Conservation (phyloP, 2,113 vertebrate genomes). For the Motacilla tschutschensis region DNA sequence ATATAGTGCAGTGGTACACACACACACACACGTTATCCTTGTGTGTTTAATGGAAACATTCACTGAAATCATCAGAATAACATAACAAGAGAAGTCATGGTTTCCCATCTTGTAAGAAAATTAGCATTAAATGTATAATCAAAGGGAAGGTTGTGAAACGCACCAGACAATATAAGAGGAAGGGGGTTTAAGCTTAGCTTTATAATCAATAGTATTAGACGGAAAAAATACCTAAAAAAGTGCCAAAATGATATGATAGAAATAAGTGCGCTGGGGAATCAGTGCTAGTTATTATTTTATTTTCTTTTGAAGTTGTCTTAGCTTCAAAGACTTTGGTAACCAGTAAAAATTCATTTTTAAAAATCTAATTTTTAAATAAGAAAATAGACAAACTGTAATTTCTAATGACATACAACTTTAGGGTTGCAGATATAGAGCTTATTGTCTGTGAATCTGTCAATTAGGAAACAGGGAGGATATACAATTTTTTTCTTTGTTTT, state of each 20-base stretch:
- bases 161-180: background rate
- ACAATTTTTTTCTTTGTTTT: background rate
- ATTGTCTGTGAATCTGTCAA: background rate
- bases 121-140: background rate
- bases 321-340: background rate
- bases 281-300: background rate
- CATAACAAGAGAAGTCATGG: background rate
- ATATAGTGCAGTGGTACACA: too few species aligned
- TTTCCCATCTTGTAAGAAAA: background rate
- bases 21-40: background rate
- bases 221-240: background rate
- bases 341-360: background rate
- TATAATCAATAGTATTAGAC: background rate
- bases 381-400: background rate
- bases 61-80: background rate
- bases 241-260: background rate
- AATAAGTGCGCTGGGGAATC: background rate
- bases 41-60: background rate
- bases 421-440: background rate
- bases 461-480: accelerated
- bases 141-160: background rate
- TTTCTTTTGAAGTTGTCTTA: slow-evolving; percentile 42
- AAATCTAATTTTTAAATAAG: background rate
- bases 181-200: background rate
- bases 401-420: background rate